A percentile compares a stretch with the other conserved stretches of the same genome.
phyloP scores from a whole-genome alignment of 2,888 invertebrate species.

The Agrotis exclamationis region DNA sequence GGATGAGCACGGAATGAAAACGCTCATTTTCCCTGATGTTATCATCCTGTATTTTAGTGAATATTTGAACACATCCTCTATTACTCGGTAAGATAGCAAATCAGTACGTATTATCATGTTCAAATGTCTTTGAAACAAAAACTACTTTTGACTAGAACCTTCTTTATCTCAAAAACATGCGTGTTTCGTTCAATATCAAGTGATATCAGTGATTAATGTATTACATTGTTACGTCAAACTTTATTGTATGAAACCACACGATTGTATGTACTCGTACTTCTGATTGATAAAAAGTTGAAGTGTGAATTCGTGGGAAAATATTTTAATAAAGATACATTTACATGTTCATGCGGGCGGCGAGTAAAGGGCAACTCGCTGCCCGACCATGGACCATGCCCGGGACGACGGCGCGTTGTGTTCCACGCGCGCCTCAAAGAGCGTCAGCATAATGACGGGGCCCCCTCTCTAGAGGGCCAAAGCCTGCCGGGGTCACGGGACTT shows the following conservation, averaged over 20 bases:
- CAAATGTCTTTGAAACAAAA: slow-evolving; percentile 13
- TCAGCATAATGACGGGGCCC: too few species aligned
- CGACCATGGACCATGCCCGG: too few species aligned
- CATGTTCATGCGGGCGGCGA: too few species aligned
- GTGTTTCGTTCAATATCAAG: slow-evolving; percentile 35
- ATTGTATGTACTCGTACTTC: slow-evolving; percentile 4
- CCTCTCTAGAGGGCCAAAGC: too few species aligned
- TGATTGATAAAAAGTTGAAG: slow-evolving; percentile 36
- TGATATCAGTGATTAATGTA: slow-evolving; percentile 38
- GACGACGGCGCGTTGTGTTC: too few species aligned
- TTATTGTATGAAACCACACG: slow-evolving; percentile 3
- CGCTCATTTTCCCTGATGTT: too few species aligned
- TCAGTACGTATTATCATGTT: slow-evolving; percentile 32
- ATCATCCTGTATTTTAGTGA: background rate
- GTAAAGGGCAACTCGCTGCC: too few species aligned
- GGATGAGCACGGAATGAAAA: too few species aligned
- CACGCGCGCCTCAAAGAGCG: too few species aligned
- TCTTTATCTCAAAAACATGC: slow-evolving; percentile 35
- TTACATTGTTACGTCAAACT: slow-evolving; percentile 37
- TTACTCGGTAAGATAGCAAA: slow-evolving; percentile 2
- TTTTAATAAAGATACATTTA: background rate
- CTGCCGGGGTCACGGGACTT: too few species aligned
- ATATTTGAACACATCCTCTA: slow-evolving; percentile 35
- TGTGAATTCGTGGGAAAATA: slow-evolving; percentile 49
- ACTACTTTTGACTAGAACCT: slow-evolving; percentile 49